Percentiles rank a stretch among this genome's conserved stretches.
These are phyloP conservation scores for Drosophila sulfurigaster DNA, from an alignment of 1,140 invertebrate species.

Conservation along the genomic window DNA sequence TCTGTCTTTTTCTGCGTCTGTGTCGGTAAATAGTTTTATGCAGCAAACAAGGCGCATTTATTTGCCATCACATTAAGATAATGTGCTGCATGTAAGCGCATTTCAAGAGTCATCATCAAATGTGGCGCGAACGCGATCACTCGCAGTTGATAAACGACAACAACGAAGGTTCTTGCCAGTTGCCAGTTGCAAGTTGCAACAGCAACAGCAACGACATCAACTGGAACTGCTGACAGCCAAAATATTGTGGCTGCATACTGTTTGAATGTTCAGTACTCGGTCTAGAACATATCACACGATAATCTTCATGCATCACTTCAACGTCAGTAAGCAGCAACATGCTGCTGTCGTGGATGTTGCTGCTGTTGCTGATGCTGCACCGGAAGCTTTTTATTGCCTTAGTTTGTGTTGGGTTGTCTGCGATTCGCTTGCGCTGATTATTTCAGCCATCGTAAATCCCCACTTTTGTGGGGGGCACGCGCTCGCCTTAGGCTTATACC, in stretches of 20 bases:
- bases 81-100: slow-evolving; percentile 73
- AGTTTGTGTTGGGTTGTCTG: slow-evolving; percentile 50
- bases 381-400: slow-evolving; percentile 81
- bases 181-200: slow-evolving; percentile 14
- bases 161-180: slow-evolving; percentile 45
- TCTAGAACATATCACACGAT: slow-evolving; percentile 81
- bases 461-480: slow-evolving; percentile 77
- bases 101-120: slow-evolving; percentile 69
- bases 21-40: slow-evolving; percentile 32
- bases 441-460: slow-evolving; percentile 71
- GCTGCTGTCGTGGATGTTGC: slow-evolving; percentile 27
- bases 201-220: slow-evolving; percentile 38
- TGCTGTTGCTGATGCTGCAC: slow-evolving; percentile 50
- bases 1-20: slow-evolving; percentile 14
- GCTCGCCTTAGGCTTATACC: slow-evolving; percentile 53
- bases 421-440: slow-evolving; percentile 79
- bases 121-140: slow-evolving; percentile 68
- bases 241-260: slow-evolving; percentile 56
- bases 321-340: slow-evolving; percentile 62
- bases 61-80: slow-evolving; percentile 83
- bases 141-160: slow-evolving; percentile 75
- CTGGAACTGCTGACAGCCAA: slow-evolving; percentile 59
- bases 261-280: slow-evolving; percentile 32
- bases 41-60: slow-evolving; percentile 59
- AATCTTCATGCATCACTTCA: slow-evolving; percentile 82